Base-by-base conservation (phyloP, 1,140 invertebrate genomes). In the Cydia splendana region DNA sequence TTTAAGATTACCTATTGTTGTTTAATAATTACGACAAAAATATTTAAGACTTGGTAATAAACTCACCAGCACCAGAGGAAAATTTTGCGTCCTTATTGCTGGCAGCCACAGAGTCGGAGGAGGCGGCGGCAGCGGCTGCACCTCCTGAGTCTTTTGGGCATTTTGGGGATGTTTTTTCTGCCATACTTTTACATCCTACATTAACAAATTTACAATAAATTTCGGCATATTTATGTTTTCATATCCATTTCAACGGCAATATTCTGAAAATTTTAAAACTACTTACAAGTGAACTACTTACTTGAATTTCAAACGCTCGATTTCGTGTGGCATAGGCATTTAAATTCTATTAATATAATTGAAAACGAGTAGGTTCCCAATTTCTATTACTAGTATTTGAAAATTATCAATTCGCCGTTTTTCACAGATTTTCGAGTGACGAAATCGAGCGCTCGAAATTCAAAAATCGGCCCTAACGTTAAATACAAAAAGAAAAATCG, bases 21-120 rank as follows among this genome's bases (percentile, higher is more conserved):
- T 9, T 42, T 42, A 42, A 9, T 42, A 42, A 42, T 10, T 42
- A 7, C 7, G 38, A 9, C 38, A 42, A 42, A 10, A 42, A 42
- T 42, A 42, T 42, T 42, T 9, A 42, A 38, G 34, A 38, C 9
- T 42, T 42, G 38, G 38, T 42, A 42, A 42, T 42, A 42, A 42
- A 62, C 57, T 62, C n/a, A 62, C 57, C 57, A 62, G 57, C n/a
- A 62, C 57, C 57, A 62, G 57, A 24, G 20, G 57, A 24, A 62
- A 24, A 62, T 24, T 20, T 62, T 62, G 57, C 57, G 20, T 62
- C 57, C 57, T 24, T 62, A 9, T 20, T 62, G 10, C 57, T 10
- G 20, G 57, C 24, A n/a, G 57, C 57, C 10, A 24, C 57, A 62
- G 7, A 24, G 34, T 38, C 34, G 67, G 30, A 18, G 30, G 65